These are phyloP conservation scores for Conomelus anceps DNA, from an alignment of 2,888 invertebrate species.

Conservation along the genomic window DNA sequence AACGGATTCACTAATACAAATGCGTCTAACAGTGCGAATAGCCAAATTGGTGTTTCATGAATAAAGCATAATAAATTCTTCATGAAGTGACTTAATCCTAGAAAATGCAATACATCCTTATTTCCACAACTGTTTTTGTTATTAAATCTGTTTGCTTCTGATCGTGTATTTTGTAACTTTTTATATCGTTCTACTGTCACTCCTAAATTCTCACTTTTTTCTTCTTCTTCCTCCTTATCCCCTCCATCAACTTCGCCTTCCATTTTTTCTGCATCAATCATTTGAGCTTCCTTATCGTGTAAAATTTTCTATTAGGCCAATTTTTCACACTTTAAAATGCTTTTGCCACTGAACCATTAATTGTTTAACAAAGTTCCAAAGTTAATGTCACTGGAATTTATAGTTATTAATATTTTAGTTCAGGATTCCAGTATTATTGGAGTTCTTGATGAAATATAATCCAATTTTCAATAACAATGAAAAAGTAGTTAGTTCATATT, in stretches of 20 bases:
- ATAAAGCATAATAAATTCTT: background rate
- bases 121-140: background rate
- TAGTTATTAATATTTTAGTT: too few relatives aligned
- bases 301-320: too few relatives aligned
- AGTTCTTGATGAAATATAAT: background rate
- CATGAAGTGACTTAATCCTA: background rate
- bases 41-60: too few relatives aligned
- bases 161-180: background rate
- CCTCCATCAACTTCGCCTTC: background rate
- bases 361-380: background rate
- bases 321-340: background rate
- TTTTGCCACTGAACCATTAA: background rate
- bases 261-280: background rate
- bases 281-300: too few relatives aligned
- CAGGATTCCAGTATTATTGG: background rate
- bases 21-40: background rate
- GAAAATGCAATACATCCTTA: background rate
- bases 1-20: background rate
- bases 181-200: background rate
- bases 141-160: background rate
- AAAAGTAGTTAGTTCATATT: background rate
- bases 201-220: background rate
- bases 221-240: background rate
- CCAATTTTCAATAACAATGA: background rate
- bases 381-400: background rate